These are phyloP conservation scores for Antheraea mylitta DNA, from an alignment of 1,140 invertebrate genomes.

Conservation along the genomic window DNA sequence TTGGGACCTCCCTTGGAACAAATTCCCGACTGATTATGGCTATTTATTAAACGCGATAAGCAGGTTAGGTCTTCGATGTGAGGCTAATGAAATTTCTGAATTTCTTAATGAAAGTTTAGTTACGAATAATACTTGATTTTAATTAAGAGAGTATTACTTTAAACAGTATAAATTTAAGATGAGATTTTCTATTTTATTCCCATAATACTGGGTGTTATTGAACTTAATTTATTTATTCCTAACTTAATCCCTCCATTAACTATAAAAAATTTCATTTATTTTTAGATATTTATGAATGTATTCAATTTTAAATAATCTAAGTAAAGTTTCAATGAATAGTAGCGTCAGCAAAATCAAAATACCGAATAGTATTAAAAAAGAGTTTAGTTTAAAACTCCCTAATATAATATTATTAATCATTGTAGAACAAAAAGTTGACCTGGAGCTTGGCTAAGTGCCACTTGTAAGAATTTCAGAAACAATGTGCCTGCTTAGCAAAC, in stretches of 20 bases:
- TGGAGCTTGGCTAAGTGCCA: not conserved
- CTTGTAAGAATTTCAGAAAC: not conserved
- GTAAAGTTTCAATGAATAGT: not conserved
- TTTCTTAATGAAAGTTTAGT: slow-evolving; percentile 4
- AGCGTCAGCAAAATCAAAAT: not conserved
- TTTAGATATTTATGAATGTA: too few species aligned
- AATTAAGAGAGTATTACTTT: not conserved
- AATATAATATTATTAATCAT: slow-evolving; percentile 2
- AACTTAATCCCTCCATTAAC: too few species aligned
- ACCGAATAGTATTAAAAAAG: not conserved
- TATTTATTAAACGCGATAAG: slow-evolving; percentile 45
- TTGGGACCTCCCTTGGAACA: slow-evolving; percentile 26
- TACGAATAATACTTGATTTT: not conserved
- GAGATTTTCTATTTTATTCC: too few species aligned
- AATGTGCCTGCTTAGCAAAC: slow-evolving; percentile 3
- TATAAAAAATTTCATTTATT: too few species aligned
- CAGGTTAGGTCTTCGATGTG: slow-evolving; percentile 26
- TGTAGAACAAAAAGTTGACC: not conserved
- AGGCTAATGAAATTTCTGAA: slow-evolving; percentile 18
- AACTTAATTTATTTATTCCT: too few species aligned
- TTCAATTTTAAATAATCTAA: too few species aligned
- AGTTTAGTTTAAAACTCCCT: not conserved
- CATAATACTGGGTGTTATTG: too few species aligned
- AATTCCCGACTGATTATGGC: slow-evolving; percentile 41
- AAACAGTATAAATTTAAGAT: too few species aligned